A percentile compares a stretch with the other conserved stretches of the same genome.
phyloP scores from a whole-genome alignment of 2,797 vertebrate species.

The Sphaeramia orbicularis region DNA sequence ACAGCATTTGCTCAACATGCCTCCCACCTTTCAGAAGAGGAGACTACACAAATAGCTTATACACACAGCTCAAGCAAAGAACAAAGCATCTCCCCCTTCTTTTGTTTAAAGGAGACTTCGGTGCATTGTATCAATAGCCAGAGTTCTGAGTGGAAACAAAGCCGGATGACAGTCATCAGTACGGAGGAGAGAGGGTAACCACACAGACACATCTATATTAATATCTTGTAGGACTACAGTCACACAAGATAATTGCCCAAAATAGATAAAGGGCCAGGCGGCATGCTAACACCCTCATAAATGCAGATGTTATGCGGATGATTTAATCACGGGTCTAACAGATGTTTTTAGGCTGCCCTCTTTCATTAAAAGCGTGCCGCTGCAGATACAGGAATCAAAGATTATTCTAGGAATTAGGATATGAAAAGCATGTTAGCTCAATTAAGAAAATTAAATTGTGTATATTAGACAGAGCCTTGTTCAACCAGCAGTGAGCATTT shows the following conservation, averaged over 20 bases:
- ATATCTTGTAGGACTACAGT: constrained; percentile 72
- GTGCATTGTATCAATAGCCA: constrained; percentile 63
- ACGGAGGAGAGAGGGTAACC: constrained; percentile 45
- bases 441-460: constrained; percentile 99
- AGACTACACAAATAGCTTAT: constrained; percentile 64
- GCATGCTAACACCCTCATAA: constrained; percentile 84
- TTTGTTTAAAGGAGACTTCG: constrained; percentile 70
- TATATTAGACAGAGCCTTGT: constrained; percentile 91
- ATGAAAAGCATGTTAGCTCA: constrained; percentile 95
- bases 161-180: constrained; percentile 62
- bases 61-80: constrained; percentile 61
- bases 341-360: constrained; percentile 87
- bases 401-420: constrained; percentile 95
- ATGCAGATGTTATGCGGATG: constrained; percentile 89
- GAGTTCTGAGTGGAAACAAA: constrained; percentile 66
- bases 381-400: constrained; percentile 89
- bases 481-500: constrained; percentile 89
- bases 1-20: constrained; percentile 60
- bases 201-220: constrained; percentile 76
- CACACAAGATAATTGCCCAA: constrained; percentile 78
- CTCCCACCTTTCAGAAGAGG: constrained; percentile 58
- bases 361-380: constrained; percentile 91
- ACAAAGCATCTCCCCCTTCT: constrained; percentile 56
- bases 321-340: constrained; percentile 87
- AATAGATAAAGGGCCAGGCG: constrained; percentile 75